Base-by-base conservation (phyloP, 2,797 vertebrate genomes). In the Scolopax bukidnonensis region DNA sequence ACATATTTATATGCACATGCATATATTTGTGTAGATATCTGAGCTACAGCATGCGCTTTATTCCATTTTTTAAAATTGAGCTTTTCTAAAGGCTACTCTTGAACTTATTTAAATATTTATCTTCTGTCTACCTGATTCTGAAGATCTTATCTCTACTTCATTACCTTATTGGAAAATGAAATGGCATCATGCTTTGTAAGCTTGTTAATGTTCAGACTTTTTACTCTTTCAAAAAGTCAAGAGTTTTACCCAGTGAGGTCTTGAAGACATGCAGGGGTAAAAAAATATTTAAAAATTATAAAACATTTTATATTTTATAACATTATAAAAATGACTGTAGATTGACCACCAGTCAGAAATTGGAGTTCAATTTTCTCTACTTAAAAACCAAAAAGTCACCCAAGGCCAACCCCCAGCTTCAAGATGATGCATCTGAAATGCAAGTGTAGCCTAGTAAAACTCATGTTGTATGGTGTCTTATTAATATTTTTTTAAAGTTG, bases 1-100 rank as follows among this genome's bases (percentile, higher is more conserved):
- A n/a, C 15, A 21, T 13, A 19, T 6, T 24, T 3, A 18, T 0
- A 23, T 3, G 28, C 1, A 16, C 3, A 30, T 12, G 16, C 0
- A 9, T 9, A 6, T 16, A 0, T 16, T 11, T 59, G 2, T 70
- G 23, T 56, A 28, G 41, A 18, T 43, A 48, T 15, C 9, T 50
- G 25, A 81, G 33, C 13, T 43, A 9, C 16, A n/a, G 0, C 4
- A 4, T 43, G 14, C 48, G 11, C 16, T 75, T 85, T 36, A 30
- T 40, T 88, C 10, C 0, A 1, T 28, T 73, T 16, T 16, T 33
- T 51, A 21, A 56, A 81, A 60, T 4, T 3, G 21, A 60, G 25
- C 15, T 73, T 68, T 4, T 6, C 36, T 89, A 12, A 73, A 65
- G 36, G 27, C 33, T 57, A 16, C 21, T n/a, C 9, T 65, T 89